Percentiles rank a stretch among this genome's conserved stretches.
Conservation (phyloP, 2,888 invertebrate species). For the Oeneis ivallda region DNA sequence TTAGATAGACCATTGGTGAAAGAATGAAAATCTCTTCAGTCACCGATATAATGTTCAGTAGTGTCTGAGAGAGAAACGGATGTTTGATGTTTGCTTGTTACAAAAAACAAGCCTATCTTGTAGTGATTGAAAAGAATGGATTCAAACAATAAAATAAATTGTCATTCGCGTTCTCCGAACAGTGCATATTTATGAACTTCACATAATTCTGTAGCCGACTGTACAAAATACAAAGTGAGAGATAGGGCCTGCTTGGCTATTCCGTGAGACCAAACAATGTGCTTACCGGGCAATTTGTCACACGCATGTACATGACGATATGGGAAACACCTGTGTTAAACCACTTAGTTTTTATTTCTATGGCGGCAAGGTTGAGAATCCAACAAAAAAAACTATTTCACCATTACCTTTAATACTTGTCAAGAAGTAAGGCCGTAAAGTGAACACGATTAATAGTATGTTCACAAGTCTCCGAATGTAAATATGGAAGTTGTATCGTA, state of each 20-base stretch:
- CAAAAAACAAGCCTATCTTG: too few species aligned
- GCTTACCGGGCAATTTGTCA: slow-evolving; percentile 53
- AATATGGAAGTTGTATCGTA: slow-evolving; percentile 39
- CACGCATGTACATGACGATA: slow-evolving; percentile 45
- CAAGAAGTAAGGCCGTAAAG: slow-evolving; percentile 36
- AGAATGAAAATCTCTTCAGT: too few species aligned
- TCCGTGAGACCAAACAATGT: slow-evolving; percentile 49
- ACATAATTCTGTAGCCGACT: slow-evolving; percentile 9
- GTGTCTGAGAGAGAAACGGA: too few species aligned
- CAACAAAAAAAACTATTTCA: slow-evolving; percentile 12
- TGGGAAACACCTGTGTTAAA: slow-evolving; percentile 21
- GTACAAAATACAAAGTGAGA: slow-evolving; percentile 39
- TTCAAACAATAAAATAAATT: neutral
- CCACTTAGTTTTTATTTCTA: slow-evolving; percentile 15
- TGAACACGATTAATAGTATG: slow-evolving; percentile 43
- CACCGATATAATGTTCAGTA: too few species aligned
- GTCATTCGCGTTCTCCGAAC: neutral
- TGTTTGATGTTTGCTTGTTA: too few species aligned
- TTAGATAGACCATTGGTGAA: too few species aligned
- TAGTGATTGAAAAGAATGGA: neutral
- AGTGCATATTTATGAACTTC: slow-evolving; percentile 2
- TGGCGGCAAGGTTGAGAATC: slow-evolving; percentile 19
- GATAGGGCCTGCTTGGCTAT: slow-evolving; percentile 43
- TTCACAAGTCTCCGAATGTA: slow-evolving; percentile 41
- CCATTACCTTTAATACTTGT: slow-evolving; percentile 28